Base-by-base conservation (phyloP, 2,113 vertebrate genomes). In the Menidia beryllina region DNA sequence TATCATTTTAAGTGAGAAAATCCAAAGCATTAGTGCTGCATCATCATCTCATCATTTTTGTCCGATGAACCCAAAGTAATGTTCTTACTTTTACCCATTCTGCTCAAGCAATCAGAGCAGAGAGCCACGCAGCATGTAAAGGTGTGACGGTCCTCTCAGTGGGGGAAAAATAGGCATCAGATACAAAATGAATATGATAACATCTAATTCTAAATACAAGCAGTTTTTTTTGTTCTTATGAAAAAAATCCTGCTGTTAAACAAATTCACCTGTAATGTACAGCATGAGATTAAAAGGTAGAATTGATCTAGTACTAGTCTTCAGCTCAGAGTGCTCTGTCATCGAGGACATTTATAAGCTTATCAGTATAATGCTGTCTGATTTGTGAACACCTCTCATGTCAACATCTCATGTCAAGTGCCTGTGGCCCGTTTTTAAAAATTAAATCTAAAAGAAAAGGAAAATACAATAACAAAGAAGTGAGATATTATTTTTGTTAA, bases 31-130 rank as follows among this genome's bases (percentile, higher is more conserved):
- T 79, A 79, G 63, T 74, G 59, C 67, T 59, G 64, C 68, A 72
- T 69, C 73, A 81, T 79, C 68, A 77, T 72, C 60, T 77, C 79
- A 77, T 81, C 52, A 56, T 76, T 54, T 78, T 73, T 76, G 45
- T 58, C 60, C 53, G 73, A 17, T 79, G 67, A 87, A 77, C 82
- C 67, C 51, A 83, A 69, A 81, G 52, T 85, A 64, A 87, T 55
- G 62, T 23, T 62, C 72, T 84, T 79, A 71, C 65, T 76, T 23
- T 56, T 13, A 49, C 25, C 70, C 10, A 24, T 12, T 75, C 41
- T 80, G 53, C 75, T 53, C 52, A 58, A 81, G 70, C 72, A 67
- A 70, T 76, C 15, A 36, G 12, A 64, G 38, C 52, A 27, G n/a
- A 63, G 34, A 53, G n/a, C 49, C 57, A 34, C 0, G 3, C 52